Evolutionary conservation across 2,888 invertebrate genomes (phyloP).

Genomic region (Stenolophus ochropezus): DNA sequence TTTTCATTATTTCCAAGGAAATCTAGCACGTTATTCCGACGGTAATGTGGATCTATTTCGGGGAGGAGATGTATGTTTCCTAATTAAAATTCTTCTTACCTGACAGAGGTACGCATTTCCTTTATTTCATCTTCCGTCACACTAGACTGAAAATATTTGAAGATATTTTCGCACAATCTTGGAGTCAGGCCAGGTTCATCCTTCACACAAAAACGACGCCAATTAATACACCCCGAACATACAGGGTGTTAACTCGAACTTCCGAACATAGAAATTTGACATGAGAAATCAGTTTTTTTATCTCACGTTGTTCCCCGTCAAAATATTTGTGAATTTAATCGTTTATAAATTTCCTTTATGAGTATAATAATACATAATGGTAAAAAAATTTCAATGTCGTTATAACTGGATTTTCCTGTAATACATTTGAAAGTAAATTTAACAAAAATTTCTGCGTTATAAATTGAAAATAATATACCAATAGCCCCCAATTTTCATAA

Average conservation of each 20-base stretch:
- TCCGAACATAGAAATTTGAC: too few species aligned
- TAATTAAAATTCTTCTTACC: constrained; percentile 67
- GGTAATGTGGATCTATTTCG: not conserved
- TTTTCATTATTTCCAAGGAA: constrained; percentile 16
- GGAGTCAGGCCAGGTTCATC: constrained; percentile 77
- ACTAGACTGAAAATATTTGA: constrained; percentile 70
- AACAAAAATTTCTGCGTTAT: too few species aligned
- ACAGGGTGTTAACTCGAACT: not conserved
- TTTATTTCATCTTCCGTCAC: constrained; percentile 69
- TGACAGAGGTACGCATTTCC: constrained; percentile 69
- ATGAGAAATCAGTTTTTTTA: too few species aligned
- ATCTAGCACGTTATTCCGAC: not conserved
- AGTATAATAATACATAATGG: too few species aligned
- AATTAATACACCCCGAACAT: constrained; percentile 36
- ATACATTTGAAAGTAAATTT: too few species aligned
- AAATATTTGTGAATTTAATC: too few species aligned
- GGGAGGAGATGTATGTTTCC: not conserved
- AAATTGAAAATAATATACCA: too few species aligned
- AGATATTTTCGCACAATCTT: constrained; percentile 75
- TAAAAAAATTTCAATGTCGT: too few species aligned
- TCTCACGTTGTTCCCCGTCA: too few species aligned
- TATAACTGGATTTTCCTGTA: too few species aligned
- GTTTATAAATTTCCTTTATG: too few species aligned
- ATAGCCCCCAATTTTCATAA: too few species aligned
- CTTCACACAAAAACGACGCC: constrained; percentile 64